Percentiles rank a stretch among this genome's conserved stretches.
Evolutionary conservation across 2,113 vertebrate species (phyloP).

Genomic region (Protomyctophum bolini): DNA sequence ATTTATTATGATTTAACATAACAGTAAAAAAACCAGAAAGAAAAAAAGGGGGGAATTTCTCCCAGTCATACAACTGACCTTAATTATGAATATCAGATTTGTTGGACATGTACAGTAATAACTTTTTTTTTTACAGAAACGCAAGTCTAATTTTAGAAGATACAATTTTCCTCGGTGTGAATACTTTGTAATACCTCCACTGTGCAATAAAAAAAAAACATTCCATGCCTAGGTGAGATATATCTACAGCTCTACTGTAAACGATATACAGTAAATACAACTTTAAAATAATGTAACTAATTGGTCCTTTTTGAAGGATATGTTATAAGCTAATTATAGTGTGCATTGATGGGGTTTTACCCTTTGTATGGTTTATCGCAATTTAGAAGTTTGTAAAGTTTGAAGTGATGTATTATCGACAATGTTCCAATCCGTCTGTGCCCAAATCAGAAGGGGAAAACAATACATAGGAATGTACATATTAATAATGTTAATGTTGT

Average conservation of each 20-base stretch:
- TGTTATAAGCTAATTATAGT: neutral
- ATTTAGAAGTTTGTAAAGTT: neutral
- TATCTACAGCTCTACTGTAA: constrained; percentile 27
- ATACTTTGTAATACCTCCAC: too few relatives aligned
- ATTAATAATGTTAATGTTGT: constrained; percentile 9
- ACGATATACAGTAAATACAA: constrained; percentile 45
- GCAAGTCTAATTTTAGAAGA: neutral
- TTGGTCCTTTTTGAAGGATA: constrained; percentile 51
- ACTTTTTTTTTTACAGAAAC: neutral
- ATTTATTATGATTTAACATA: too few relatives aligned
- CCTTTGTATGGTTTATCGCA: constrained; percentile 28
- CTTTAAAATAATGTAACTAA: constrained; percentile 51
- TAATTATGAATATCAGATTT: too few relatives aligned
- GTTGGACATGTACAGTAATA: too few relatives aligned
- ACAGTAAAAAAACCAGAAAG: too few relatives aligned
- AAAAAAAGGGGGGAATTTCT: too few relatives aligned
- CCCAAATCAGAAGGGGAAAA: constrained; percentile 21
- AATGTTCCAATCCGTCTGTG: neutral
- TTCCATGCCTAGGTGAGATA: constrained; percentile 29
- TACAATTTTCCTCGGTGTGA: neutral
- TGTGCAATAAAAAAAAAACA: constrained; percentile 31
- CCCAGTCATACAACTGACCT: too few relatives aligned
- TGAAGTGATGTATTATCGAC: neutral
- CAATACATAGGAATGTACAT: neutral
- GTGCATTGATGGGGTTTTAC: constrained; percentile 18